phyloP scores from a whole-genome alignment of 2,888 invertebrate species.

The Entomobrya proxima region DNA sequence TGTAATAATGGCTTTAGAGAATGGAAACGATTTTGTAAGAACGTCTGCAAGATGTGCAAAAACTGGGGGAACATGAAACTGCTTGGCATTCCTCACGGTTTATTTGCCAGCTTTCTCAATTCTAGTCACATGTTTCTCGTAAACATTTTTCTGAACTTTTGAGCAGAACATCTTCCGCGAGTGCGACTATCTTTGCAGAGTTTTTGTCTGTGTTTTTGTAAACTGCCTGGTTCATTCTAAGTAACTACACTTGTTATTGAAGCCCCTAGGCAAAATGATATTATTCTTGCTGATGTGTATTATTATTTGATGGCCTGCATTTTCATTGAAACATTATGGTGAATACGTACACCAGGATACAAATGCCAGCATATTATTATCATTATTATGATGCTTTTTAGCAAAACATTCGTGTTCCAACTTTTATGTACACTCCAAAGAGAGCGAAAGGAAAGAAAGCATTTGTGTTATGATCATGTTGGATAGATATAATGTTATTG shows the following conservation, averaged over 20 bases:
- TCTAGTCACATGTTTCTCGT: constrained; percentile 10
- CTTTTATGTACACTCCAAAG: neutral
- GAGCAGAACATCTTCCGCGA: neutral
- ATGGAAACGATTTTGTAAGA: neutral
- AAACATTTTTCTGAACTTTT: too few species aligned
- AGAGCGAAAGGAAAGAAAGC: too few species aligned
- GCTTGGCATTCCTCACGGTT: neutral
- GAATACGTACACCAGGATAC: constrained; percentile 28
- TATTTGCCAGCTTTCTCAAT: neutral
- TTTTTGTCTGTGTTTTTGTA: too few species aligned
- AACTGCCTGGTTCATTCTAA: too few species aligned
- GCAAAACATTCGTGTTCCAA: neutral
- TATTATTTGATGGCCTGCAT: neutral
- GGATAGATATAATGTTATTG: constrained; percentile 1
- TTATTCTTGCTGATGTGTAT: neutral
- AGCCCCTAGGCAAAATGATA: neutral
- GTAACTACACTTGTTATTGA: neutral
- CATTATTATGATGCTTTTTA: neutral
- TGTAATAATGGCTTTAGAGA: neutral
- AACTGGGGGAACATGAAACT: neutral
- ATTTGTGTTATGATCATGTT: neutral
- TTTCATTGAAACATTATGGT: neutral
- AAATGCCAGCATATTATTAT: neutral
- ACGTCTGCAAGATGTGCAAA: neutral
- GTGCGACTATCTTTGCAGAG: too few species aligned